These are phyloP conservation scores for Carollia perspicillata DNA, from an alignment of 2,113 vertebrate species.

Conservation along the genomic window DNA sequence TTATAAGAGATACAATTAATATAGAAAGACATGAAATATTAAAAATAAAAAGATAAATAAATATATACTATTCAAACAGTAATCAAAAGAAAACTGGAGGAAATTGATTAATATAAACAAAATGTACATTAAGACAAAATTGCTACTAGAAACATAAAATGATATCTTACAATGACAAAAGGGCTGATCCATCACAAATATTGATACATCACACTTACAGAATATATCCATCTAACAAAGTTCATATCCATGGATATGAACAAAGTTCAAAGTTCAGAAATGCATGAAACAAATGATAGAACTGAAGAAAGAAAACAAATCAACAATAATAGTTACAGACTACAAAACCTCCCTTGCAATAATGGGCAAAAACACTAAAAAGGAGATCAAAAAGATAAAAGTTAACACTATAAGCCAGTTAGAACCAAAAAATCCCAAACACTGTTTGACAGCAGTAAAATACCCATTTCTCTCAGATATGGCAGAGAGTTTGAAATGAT, in stretches of 20 bases:
- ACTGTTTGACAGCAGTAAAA: not conserved
- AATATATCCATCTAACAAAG: not conserved
- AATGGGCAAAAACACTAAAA: not conserved
- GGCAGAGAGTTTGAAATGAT: not conserved
- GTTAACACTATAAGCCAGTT: not conserved
- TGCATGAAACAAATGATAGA: not conserved
- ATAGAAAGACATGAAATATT: not conserved
- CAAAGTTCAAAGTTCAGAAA: not conserved
- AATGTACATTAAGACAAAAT: not conserved
- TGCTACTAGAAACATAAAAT: not conserved
- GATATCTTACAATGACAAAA: not conserved
- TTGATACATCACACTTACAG: not conserved
- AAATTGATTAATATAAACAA: not conserved
- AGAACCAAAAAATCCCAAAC: not conserved
- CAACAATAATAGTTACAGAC: not conserved
- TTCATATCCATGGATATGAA: no score
- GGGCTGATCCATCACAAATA: not conserved
- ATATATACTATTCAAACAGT: not conserved
- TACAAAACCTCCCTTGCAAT: not conserved
- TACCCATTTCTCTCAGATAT: not conserved
- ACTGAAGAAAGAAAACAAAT: not conserved
- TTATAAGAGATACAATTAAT: not conserved
- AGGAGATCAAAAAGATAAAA: not conserved
- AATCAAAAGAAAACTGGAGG: not conserved
- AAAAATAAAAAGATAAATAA: not conserved